Percentiles rank a stretch among this genome's conserved stretches.
Evolutionary conservation across 2,797 vertebrate species (phyloP).

Genomic region (Jordanella pulchra): DNA sequence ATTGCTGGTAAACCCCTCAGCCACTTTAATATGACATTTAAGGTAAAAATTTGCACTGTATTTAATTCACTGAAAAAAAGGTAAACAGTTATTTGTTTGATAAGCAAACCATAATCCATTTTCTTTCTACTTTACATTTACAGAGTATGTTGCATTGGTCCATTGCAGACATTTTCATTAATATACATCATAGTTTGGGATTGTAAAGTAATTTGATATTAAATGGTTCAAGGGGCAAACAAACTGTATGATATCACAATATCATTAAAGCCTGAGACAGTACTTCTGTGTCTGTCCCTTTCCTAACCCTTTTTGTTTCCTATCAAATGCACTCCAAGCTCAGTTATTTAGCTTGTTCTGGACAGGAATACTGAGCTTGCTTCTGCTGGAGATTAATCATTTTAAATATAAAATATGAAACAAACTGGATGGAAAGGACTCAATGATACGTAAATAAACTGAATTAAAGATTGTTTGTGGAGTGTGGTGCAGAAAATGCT

Average conservation of each 20-base stretch:
- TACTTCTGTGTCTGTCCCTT: background rate
- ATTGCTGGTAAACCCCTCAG: too few relatives aligned
- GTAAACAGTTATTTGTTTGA: too few relatives aligned
- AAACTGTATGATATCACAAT: background rate
- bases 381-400: background rate
- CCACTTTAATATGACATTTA: background rate
- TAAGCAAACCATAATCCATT: background rate
- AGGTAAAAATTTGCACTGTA: background rate
- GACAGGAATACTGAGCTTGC: background rate
- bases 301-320: background rate
- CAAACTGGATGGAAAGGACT: background rate
- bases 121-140: background rate
- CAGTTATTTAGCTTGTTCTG: too few relatives aligned
- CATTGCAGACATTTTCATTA: background rate
- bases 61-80: too few relatives aligned
- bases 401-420: too few relatives aligned
- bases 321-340: background rate
- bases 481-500: slow-evolving; percentile 1
- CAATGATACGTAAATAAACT: background rate
- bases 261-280: background rate
- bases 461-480: background rate
- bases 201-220: background rate
- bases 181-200: background rate
- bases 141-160: background rate
- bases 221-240: background rate